Evolutionary conservation across 53 echinoderm and acorn worm species (phyloP).

Genomic region (Apostichopus leukothele): DNA sequence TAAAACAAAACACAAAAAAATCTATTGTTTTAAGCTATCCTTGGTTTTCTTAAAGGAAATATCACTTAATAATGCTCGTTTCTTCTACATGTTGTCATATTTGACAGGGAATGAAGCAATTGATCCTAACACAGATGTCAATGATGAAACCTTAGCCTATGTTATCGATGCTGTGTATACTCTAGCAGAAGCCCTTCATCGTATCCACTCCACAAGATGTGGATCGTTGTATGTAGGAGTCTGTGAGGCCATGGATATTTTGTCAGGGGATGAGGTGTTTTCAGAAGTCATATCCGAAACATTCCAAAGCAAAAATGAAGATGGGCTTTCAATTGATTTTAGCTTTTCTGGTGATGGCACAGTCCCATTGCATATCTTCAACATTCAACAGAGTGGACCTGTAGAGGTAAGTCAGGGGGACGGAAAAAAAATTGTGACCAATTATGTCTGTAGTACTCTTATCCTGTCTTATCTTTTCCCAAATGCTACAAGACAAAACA

Average conservation of each 20-base stretch:
- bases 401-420: constrained; percentile 19
- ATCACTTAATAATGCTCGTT: too few relatives aligned
- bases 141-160: constrained; percentile 56
- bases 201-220: constrained; percentile 52
- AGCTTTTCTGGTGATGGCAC: constrained; percentile 59
- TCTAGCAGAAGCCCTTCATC: constrained; percentile 59
- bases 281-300: constrained; percentile 25
- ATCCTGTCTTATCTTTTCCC: too few relatives aligned
- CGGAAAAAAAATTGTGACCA: too few relatives aligned
- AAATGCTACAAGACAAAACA: too few relatives aligned
- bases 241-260: constrained; percentile 60
- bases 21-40: too few relatives aligned
- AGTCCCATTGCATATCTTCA: constrained; percentile 62
- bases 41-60: too few relatives aligned
- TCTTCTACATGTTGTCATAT: background rate
- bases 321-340: constrained; percentile 38
- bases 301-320: constrained; percentile 59
- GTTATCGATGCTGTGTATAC: constrained; percentile 77
- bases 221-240: constrained; percentile 40
- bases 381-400: constrained; percentile 49
- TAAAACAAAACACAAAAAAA: too few relatives aligned
- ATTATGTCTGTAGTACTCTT: too few relatives aligned
- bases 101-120: constrained; percentile 58
- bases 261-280: constrained; percentile 62
- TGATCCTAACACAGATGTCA: constrained; percentile 41